A percentile compares a stretch with the other conserved stretches of the same genome.
Evolutionary conservation across 2,888 invertebrate genomes (phyloP).

Genomic region (Stegophylla sp.): DNA sequence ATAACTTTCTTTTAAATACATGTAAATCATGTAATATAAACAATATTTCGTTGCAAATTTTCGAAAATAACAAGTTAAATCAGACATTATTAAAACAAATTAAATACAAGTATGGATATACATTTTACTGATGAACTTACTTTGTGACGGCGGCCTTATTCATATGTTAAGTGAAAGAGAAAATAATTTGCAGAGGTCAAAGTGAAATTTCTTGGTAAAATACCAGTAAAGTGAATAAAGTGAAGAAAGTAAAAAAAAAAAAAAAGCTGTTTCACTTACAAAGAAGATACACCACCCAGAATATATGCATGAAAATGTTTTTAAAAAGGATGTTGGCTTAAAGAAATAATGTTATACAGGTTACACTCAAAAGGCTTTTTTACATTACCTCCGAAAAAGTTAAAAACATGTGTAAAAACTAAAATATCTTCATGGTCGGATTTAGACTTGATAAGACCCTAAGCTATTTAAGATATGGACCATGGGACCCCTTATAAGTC

Average conservation of each 20-base stretch:
- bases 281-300: neutral
- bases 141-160: neutral
- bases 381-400: neutral
- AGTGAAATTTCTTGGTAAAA: slow-evolving; percentile 5
- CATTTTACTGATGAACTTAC: neutral
- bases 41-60: neutral
- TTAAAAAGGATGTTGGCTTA: neutral
- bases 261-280: neutral
- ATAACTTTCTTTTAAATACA: neutral
- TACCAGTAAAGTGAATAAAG: too few relatives aligned
- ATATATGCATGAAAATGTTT: neutral
- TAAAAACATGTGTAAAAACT: neutral
- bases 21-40: neutral
- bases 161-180: neutral
- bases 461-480: too few relatives aligned
- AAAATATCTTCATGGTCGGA: too few relatives aligned
- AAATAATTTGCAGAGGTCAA: neutral
- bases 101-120: neutral
- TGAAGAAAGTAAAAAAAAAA: neutral
- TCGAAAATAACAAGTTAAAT: neutral
- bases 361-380: neutral
- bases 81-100: neutral
- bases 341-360: neutral
- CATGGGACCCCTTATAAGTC: too few relatives aligned
- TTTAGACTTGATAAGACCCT: too few relatives aligned